Evolutionary conservation across 2,888 invertebrate species (phyloP).

Genomic region (Drosophila picticornis): DNA sequence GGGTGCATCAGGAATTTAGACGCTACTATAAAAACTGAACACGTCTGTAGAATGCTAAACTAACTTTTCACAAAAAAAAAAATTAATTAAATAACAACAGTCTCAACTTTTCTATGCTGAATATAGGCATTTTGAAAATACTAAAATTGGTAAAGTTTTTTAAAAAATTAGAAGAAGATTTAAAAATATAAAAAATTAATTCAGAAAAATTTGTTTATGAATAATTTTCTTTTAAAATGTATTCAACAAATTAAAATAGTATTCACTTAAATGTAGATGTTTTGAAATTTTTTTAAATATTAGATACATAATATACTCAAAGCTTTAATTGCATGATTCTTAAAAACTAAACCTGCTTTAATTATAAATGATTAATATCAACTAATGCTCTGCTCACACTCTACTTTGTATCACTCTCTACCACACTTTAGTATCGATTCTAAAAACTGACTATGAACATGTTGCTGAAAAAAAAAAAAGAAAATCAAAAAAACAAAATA

Average conservation of each 20-base stretch:
- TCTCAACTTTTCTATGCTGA: not conserved
- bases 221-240: not conserved
- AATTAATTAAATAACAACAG: conserved; percentile 26
- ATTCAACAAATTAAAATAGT: not conserved
- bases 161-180: not conserved
- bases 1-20: conserved; percentile 36
- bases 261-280: conserved; percentile 3
- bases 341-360: conserved; percentile 14
- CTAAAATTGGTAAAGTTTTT: not conserved
- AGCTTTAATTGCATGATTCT: conserved; percentile 39
- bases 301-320: not conserved
- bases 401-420: conserved; percentile 46
- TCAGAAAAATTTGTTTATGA: not conserved
- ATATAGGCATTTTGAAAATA: not conserved
- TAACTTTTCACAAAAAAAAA: conserved; percentile 35
- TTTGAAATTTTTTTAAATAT: not conserved
- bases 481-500: conserved; percentile 31
- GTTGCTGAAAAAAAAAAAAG: conserved; percentile 68
- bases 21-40: conserved; percentile 14
- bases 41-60: conserved; percentile 32
- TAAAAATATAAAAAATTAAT: not conserved
- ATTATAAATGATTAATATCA: not conserved
- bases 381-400: conserved; percentile 36
- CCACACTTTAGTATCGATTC: conserved; percentile 56
- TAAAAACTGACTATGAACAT: conserved; percentile 83